Conservation (phyloP, 2,797 vertebrate genomes). For the Furcifer pardalis region DNA sequence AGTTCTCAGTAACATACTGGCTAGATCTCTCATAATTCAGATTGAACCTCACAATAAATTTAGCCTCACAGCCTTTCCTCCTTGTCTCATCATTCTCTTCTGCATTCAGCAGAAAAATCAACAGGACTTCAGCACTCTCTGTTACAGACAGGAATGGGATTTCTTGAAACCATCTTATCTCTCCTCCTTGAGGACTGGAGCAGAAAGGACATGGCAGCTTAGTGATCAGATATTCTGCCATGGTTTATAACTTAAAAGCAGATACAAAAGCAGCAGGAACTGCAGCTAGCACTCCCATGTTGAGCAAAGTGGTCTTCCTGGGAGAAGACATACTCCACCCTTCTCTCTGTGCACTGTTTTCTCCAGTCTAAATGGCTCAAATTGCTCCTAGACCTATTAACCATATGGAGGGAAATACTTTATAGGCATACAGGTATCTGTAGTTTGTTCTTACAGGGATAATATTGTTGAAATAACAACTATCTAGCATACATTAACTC, state of each 20-base stretch:
- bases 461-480: too few species aligned
- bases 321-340: neutral
- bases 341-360: neutral
- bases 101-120: conserved; percentile 30
- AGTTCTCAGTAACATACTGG: conserved; percentile 44
- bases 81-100: conserved; percentile 13
- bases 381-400: neutral
- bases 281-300: neutral
- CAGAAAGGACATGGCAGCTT: conserved; percentile 28
- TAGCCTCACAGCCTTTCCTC: conserved; percentile 60
- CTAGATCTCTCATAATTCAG: conserved; percentile 56
- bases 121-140: conserved; percentile 6
- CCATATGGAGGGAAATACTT: neutral
- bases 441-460: neutral
- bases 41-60: conserved; percentile 54
- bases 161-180: conserved; percentile 21
- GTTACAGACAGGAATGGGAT: neutral
- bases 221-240: neutral
- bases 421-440: neutral
- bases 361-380: neutral
- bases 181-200: neutral
- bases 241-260: neutral
- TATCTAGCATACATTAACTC: too few species aligned
- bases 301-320: neutral
- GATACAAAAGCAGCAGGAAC: neutral